Evolutionary conservation across 2,113 vertebrate genomes (phyloP).

Genomic region (Sus scrofa): DNA sequence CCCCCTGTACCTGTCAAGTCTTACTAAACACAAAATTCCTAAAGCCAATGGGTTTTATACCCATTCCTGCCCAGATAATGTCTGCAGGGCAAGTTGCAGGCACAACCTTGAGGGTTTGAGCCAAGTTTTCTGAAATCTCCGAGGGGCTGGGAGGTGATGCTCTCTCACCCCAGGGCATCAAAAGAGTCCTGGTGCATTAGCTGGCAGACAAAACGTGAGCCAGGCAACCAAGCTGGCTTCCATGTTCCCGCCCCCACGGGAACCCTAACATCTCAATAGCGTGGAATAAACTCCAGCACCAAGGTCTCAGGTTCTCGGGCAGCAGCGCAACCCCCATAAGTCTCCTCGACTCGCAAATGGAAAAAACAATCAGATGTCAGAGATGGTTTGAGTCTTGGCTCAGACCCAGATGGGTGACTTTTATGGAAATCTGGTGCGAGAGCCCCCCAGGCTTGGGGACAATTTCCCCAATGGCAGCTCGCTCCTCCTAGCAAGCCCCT

Average conservation of each 20-base stretch:
- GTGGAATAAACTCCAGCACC: neutral
- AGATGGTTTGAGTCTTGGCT: conserved; percentile 79
- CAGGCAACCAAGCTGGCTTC: neutral
- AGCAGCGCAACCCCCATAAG: accelerated
- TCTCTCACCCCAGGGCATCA: neutral
- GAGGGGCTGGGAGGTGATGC: accelerated
- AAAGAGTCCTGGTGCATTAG: accelerated
- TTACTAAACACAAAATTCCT: neutral
- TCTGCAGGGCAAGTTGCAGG: neutral
- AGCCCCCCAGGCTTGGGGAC: conserved; percentile 76
- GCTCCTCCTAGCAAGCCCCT: neutral
- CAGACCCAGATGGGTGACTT: conserved; percentile 69
- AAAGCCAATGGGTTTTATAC: neutral
- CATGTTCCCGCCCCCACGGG: accelerated
- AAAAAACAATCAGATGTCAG: conserved; percentile 86
- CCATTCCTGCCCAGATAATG: neutral
- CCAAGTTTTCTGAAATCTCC: neutral
- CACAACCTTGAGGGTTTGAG: neutral
- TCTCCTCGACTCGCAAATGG: conserved; percentile 77
- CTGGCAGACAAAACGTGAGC: neutral
- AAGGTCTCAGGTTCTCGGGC: neutral
- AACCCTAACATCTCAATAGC: neutral
- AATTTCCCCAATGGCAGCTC: conserved; percentile 66
- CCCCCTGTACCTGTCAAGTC: neutral
- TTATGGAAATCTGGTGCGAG: conserved; percentile 79